Percentiles rank a stretch among this genome's conserved stretches.
These are phyloP conservation scores for Hemicordylus capensis DNA, from an alignment of 2,113 vertebrate species.

Conservation along the genomic window DNA sequence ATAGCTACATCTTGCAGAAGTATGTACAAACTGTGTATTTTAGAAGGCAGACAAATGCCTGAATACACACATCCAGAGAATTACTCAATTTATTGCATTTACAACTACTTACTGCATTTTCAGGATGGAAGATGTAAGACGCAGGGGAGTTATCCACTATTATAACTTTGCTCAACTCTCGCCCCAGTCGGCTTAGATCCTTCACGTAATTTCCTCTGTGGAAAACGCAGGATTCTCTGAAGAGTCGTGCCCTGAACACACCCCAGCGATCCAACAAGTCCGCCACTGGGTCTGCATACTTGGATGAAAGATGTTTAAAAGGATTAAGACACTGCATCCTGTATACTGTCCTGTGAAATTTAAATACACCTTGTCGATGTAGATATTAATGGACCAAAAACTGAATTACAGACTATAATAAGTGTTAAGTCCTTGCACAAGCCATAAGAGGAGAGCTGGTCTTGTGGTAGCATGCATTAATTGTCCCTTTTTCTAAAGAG, in stretches of 20 bases:
- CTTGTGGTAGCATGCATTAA: no score
- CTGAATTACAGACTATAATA: not conserved
- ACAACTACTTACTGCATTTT: constrained; percentile 90
- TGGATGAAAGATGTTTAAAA: constrained; percentile 21
- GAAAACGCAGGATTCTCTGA: constrained; percentile 98
- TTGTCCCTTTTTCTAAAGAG: no score
- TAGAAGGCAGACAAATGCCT: not conserved
- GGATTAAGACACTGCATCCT: not conserved
- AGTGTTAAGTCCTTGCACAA: not conserved
- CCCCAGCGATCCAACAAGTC: constrained; percentile 97
- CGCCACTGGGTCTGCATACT: constrained; percentile 98
- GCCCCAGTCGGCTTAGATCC: constrained; percentile 94
- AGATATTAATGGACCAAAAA: not conserved
- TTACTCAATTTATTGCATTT: rapidly evolving
- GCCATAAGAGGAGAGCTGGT: no score
- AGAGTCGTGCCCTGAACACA: constrained; percentile 93
- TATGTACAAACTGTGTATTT: not conserved
- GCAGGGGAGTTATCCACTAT: constrained; percentile 98
- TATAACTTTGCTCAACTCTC: constrained; percentile 94
- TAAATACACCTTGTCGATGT: not conserved
- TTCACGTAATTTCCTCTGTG: constrained; percentile 98
- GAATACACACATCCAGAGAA: not conserved
- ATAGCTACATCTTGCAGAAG: not conserved
- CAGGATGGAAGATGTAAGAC: constrained; percentile 98
- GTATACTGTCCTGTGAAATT: not conserved